Conservation (phyloP, 2,888 invertebrate species). For the Urechis unicinctus region DNA sequence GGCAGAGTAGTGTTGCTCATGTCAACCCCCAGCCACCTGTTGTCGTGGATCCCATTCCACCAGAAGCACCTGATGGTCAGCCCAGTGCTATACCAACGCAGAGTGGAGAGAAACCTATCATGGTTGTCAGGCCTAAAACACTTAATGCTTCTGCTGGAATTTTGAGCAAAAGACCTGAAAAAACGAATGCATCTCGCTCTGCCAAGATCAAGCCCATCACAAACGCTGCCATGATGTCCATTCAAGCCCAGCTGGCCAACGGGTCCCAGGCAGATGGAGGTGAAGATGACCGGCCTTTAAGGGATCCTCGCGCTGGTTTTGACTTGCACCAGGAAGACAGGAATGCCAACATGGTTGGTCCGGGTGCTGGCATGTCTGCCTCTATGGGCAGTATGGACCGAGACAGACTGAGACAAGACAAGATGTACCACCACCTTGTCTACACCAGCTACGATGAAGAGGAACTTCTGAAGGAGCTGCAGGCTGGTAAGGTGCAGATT, state of each 20-base stretch:
- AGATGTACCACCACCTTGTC: slow-evolving; percentile 18
- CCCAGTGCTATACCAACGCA: background rate
- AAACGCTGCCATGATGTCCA: no score
- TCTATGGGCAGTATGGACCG: no score
- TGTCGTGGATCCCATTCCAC: no score
- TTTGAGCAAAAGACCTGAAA: background rate
- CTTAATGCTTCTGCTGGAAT: background rate
- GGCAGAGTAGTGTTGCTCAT: background rate
- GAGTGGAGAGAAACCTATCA: background rate
- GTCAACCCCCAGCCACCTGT: no score
- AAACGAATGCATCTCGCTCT: background rate
- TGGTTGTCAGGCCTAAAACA: slow-evolving; percentile 3
- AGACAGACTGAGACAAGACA: slow-evolving; percentile 11
- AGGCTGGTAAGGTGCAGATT: slow-evolving; percentile 5
- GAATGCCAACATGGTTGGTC: no score
- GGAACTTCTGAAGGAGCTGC: slow-evolving; percentile 15
- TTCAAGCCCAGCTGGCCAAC: background rate
- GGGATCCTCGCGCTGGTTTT: no score
- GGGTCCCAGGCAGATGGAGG: slow-evolving; percentile 3
- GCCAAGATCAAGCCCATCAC: background rate
- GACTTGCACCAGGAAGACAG: no score
- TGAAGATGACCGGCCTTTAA: no score
- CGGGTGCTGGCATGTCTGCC: no score
- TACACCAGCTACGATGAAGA: slow-evolving; percentile 21
- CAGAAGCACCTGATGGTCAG: background rate